phyloP scores from a whole-genome alignment of 1,140 invertebrate species.

The Campoletis sonorensis region DNA sequence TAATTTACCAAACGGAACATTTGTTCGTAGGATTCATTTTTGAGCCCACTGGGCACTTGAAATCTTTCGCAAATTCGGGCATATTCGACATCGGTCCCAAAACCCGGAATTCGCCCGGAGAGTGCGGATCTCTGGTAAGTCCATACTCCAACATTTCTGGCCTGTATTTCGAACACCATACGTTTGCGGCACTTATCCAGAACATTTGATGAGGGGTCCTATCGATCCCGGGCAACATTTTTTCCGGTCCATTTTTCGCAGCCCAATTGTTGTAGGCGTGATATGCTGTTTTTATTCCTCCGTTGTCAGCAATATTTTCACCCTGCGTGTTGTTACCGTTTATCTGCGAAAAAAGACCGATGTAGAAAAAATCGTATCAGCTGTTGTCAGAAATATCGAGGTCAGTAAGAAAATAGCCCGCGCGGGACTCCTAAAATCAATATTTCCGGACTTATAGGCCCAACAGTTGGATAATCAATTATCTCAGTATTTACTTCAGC shows the following conservation, averaged over 20 bases:
- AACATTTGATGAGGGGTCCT: conserved; percentile 85
- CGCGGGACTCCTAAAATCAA: no score
- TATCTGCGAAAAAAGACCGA: no score
- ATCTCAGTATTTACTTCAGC: no score
- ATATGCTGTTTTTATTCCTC: no score
- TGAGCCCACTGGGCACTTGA: conserved; percentile 88
- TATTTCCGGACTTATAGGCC: no score
- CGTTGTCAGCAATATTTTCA: no score
- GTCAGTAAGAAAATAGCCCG: no score
- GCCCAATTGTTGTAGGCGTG: no score
- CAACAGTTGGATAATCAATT: no score
- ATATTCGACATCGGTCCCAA: conserved; percentile 94
- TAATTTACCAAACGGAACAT: conserved; percentile 89
- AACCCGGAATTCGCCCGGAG: conserved; percentile 89
- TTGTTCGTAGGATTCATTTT: conserved; percentile 93
- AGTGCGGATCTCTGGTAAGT: conserved; percentile 85
- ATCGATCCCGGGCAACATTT: conserved; percentile 79
- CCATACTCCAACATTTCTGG: conserved; percentile 85
- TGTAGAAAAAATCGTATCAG: no score
- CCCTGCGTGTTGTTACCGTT: no score
- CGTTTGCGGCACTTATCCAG: conserved; percentile 84
- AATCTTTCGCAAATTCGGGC: conserved; percentile 90
- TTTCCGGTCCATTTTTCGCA: conserved; percentile 80
- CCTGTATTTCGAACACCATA: conserved; percentile 82
- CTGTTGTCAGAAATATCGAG: no score